Evolutionary conservation across 2,888 invertebrate genomes (phyloP).

Genomic region (Marasmarcha lunaedactyla): DNA sequence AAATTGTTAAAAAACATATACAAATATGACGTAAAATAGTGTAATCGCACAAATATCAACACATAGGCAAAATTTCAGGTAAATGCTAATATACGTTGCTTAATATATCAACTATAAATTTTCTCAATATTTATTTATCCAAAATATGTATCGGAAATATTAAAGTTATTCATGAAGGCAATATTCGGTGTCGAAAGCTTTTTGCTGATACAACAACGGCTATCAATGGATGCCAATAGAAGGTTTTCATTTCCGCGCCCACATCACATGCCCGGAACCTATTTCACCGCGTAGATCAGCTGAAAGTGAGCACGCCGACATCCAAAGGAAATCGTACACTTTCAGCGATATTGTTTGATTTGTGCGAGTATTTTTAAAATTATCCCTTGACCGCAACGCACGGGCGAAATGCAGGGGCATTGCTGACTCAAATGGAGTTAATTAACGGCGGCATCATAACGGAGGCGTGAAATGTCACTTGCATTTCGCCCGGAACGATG

Average conservation of each 20-base stretch:
- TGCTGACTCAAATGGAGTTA: slow-evolving; percentile 36
- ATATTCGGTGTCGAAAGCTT: not conserved
- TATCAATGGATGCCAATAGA: slow-evolving; percentile 36
- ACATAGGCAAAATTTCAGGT: too few species aligned
- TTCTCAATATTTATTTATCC: too few species aligned
- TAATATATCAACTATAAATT: too few species aligned
- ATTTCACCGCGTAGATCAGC: slow-evolving; percentile 40
- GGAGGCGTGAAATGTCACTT: slow-evolving; percentile 22
- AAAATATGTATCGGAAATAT: too few species aligned
- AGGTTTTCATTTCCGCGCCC: slow-evolving; percentile 52
- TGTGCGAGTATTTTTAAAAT: not conserved
- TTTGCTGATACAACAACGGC: slow-evolving; percentile 13
- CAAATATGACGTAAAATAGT: too few species aligned
- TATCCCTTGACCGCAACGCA: too few species aligned
- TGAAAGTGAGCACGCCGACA: slow-evolving; percentile 29
- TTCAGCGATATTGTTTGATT: slow-evolving; percentile 18
- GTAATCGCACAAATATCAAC: too few species aligned
- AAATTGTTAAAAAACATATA: too few species aligned
- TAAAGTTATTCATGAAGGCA: not conserved
- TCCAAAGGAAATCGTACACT: slow-evolving; percentile 27
- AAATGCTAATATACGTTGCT: too few species aligned
- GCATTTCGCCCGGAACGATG: too few species aligned
- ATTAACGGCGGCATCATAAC: slow-evolving; percentile 48
- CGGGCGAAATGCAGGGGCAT: slow-evolving; percentile 13
- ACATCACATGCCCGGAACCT: slow-evolving; percentile 41